Evolutionary conservation across 2,797 vertebrate species (phyloP), one percentile per base, ranked within the genome.

Genomic region (Oryzias dopingdopingensis): DNA sequence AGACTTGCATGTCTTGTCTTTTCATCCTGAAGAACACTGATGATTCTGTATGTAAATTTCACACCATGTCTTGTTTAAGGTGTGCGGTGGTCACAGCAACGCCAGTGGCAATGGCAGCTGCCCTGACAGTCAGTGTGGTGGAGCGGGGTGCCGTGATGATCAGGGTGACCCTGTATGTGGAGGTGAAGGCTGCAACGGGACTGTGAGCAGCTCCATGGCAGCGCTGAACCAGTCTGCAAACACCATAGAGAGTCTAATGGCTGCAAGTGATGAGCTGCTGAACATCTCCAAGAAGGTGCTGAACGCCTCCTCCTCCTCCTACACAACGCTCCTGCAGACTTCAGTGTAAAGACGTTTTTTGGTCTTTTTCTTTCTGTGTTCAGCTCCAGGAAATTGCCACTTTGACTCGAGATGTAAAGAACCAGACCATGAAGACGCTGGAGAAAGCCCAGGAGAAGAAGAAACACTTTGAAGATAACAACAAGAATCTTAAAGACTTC

Each of bases 381-480:
- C 82, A 96, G 95, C 90, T 93, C 4, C 87, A 92, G 83, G 91
- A 92, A 48, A 90, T 95, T 23, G 89, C 93, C 41, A 70, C 82
- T 29, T 81, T 92, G 74, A 93, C 93, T 0, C 86, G 73, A 24
- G 82, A 91, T 14, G 90, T 88, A 12, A 94, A 92, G 70, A 90
- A 81, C 45, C 82, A 80, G 72, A 91, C 92, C 0, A 87, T 84
- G 73, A 82, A 85, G 22, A 90, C 83, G 0, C 82, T 96, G 80
- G 76, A 70, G 24, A 91, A 83, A 61, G 93, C 94, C 0, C 85
- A 86, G 72, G 87, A 83, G 0, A 88, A 92, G 59, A 94, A 92
- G 63, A 79, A 86, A 1, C 5, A 50, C 0, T 91, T 93, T 13
- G 92, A 92, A 65, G 90, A 88, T 26, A 90, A 88, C 0, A 92